These are phyloP conservation scores for Chaetorhynchus papuensis DNA, from an alignment of 2,113 vertebrate genomes.

Conservation along the genomic window DNA sequence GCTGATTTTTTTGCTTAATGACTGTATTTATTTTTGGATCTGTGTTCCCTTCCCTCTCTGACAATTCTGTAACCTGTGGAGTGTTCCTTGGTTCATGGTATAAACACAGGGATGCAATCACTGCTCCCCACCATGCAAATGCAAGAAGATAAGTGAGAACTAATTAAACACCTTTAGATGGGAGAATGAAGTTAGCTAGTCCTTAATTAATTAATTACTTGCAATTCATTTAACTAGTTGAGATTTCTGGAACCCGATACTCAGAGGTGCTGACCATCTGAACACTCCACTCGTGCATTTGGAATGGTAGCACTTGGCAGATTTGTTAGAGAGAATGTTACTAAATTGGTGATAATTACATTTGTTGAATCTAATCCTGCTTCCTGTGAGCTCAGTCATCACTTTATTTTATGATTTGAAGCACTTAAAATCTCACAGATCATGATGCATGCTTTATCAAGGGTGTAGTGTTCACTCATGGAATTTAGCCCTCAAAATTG, in stretches of 20 bases:
- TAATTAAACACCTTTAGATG: not conserved
- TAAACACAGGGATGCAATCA: not conserved
- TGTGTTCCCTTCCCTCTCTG: not conserved
- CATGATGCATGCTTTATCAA: rapidly evolving
- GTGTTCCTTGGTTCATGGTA: not conserved
- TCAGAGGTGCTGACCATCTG: not conserved
- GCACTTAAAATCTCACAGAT: not conserved
- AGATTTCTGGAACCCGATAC: not conserved
- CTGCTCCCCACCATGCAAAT: not conserved
- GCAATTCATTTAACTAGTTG: not conserved
- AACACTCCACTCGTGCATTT: not conserved
- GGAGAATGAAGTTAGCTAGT: not conserved
- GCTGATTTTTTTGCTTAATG: not conserved
- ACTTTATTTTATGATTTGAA: not conserved
- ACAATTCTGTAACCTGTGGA: not conserved
- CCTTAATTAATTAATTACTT: not conserved
- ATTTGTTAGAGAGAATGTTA: not conserved
- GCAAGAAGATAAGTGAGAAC: not conserved
- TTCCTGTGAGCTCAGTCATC: not conserved
- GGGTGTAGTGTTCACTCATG: not conserved
- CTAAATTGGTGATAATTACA: not conserved
- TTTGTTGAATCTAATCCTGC: not conserved
- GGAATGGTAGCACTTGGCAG: not conserved
- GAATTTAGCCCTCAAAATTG: not conserved
- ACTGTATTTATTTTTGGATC: not conserved